A percentile compares a stretch with the other conserved stretches of the same genome.
Evolutionary conservation across 2,888 invertebrate species (phyloP).

Genomic region (Protodeltote pygarga): DNA sequence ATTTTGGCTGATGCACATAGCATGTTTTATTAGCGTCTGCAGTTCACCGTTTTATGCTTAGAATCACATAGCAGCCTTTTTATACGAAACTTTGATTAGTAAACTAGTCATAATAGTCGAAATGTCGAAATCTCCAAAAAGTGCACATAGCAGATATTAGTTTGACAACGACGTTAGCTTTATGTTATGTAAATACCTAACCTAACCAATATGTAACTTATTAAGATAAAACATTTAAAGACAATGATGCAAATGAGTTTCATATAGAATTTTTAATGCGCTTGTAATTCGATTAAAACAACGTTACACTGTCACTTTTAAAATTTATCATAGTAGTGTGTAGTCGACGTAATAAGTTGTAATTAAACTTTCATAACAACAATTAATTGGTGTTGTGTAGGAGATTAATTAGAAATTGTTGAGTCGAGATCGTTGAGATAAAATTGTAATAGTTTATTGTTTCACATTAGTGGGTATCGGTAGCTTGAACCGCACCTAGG

Average conservation of each 20-base stretch:
- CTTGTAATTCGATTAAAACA: constrained; percentile 58
- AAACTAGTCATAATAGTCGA: too few species aligned
- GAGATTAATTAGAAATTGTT: constrained; percentile 80
- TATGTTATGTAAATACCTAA: too few species aligned
- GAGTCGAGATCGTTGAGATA: constrained; percentile 67
- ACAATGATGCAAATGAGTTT: constrained; percentile 31
- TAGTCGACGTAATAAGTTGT: constrained; percentile 57
- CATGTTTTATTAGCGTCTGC: too few species aligned
- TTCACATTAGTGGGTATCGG: constrained; percentile 61
- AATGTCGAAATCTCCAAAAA: too few species aligned
- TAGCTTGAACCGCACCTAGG: constrained; percentile 66
- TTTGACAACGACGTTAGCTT: too few species aligned
- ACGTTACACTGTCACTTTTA: constrained; percentile 61
- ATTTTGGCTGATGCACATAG: too few species aligned
- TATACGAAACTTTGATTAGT: too few species aligned
- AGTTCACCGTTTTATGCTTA: too few species aligned
- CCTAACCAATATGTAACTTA: too few species aligned
- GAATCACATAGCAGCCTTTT: too few species aligned
- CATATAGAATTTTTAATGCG: constrained; percentile 45
- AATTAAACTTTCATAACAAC: constrained; percentile 79
- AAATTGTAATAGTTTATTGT: constrained; percentile 68
- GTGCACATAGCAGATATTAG: too few species aligned
- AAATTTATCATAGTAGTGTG: constrained; percentile 62
- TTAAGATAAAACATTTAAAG: too few species aligned
- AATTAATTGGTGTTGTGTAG: constrained; percentile 73